Evolutionary conservation across 2,888 invertebrate genomes (phyloP), one percentile per base, ranked within the genome.

Genomic region (Dryobota labecula): DNA sequence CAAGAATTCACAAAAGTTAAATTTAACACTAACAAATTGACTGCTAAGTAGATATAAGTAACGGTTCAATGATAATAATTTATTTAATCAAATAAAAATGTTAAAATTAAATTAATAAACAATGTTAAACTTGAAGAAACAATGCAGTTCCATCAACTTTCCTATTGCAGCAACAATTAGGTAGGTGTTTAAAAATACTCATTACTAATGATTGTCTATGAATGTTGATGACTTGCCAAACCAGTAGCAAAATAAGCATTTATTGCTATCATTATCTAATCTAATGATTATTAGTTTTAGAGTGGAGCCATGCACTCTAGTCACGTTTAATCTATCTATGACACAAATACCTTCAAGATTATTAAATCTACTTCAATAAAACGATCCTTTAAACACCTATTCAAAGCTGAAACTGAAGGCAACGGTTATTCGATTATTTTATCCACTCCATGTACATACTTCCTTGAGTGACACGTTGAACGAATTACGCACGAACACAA

Each of bases 401-500:
- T 72, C 27, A 67, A 62, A 58, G 49, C 64, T 78, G 64, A 73
- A 80, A 51, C 71, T 66, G 54, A 84, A 80, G 58, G 60, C 62
- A 73, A 73, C 64, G 65, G 73, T 76, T 80, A 80, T 73, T 65
- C 53, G 56, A 78, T 77, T 77, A 73, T 86, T 73, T 78, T 85
- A 89, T 66, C 90, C 88, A 79, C 94, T 94, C 92, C 88, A 83
- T 92, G 87, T 65, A 90, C 47, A 88, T 65, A 90, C 47, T 86
- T 94, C 90, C 87, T 67, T 47, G 68, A 90, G 89, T 92, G 93
- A 92, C 92, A 94, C 88, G 91, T 90, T 89, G 88, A 91, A 90
- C 92, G 92, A 93, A 93, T 94, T 94, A 94, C 92, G 90, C 90
- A 90, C 86, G 88, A 90, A 87, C 87, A 94, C 93, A 94, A 95